Conservation (phyloP, 2,113 vertebrate species). For the Saguinus imperator region DNA sequence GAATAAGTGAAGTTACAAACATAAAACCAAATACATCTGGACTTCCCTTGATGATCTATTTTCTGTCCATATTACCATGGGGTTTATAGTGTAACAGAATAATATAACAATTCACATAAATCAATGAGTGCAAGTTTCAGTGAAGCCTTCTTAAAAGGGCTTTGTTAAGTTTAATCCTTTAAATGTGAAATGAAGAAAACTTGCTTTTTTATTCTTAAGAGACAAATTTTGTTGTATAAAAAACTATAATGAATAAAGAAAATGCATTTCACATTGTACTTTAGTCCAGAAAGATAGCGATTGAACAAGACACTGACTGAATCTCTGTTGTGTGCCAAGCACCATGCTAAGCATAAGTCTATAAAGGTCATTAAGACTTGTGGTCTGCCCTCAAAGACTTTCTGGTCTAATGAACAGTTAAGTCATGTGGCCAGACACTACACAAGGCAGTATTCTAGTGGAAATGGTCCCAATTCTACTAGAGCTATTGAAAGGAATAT, state of each 20-base stretch:
- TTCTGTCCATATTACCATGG: not conserved
- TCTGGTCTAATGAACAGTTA: not conserved
- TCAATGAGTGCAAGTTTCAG: constrained; percentile 30
- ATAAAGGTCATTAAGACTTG: not conserved
- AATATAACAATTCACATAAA: not conserved
- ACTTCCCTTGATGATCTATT: not conserved
- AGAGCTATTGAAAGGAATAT: not conserved
- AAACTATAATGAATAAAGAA: constrained; percentile 1
- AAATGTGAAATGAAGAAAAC: not conserved
- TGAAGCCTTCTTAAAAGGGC: not conserved
- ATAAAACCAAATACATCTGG: constrained; percentile 21
- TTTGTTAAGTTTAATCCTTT: constrained; percentile 2
- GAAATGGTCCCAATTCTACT: not conserved
- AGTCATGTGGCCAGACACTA: not conserved
- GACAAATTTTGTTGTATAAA: not conserved
- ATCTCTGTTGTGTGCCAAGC: not conserved
- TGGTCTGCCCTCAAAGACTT: not conserved
- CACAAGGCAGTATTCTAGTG: not conserved
- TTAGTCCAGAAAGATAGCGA: not conserved
- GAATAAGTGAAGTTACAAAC: constrained; percentile 26
- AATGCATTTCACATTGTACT: not conserved
- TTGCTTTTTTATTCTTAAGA: constrained; percentile 5
- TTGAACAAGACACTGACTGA: not conserved
- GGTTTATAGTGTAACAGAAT: constrained; percentile 7
- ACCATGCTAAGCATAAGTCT: not conserved